Evolutionary conservation across 2,797 vertebrate species (phyloP), one percentile per base, ranked within the genome.

Genomic region (Meriones psammophilus): DNA sequence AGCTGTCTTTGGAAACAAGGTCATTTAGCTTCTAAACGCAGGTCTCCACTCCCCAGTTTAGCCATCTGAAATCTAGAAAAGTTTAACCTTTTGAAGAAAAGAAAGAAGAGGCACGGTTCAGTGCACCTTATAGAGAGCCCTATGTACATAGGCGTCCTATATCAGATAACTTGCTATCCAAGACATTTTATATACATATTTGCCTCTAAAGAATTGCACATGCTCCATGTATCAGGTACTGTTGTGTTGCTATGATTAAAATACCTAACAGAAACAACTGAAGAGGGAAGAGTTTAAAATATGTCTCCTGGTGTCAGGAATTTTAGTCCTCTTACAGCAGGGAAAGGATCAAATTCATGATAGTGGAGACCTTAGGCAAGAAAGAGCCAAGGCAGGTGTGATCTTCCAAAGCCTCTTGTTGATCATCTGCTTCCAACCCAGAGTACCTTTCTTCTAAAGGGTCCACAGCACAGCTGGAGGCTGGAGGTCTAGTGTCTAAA

Each of bases 21-120:
- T 85, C 18, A 12, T 78, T 85, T 94, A 85, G 2, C 30, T 91
- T 96, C 54, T 92, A 79, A 90, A 66, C 73, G 68, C 24, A 80
- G 14, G 15, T 20, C 36, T 92, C 28, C 1, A 64, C 24, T 74
- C 7, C 1, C 36, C 58, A 89, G 50, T 60, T 54, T 8, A 68
- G 56, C 64, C 10, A 46, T 95, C 81, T 71, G 15, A 87, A 83
- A 79, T 46, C 36, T 8, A 28, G 74, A 90, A 74, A 14, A 2
- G 62, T 1, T 26, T 26, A 36, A 50, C 64, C 30, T 76, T 42
- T 88, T 76, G 30, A 86, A 86, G 56, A 62, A 39, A 86, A 69
- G 28, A 12, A 73, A 69, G 15, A 33, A 33, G 0, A 28, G 39
- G 33, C 18, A 22, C 9, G 15, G 1, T 84, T 66, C 2, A 8